Evolutionary conservation across 2,113 vertebrate species (phyloP).

Genomic region (Rhea americana): DNA sequence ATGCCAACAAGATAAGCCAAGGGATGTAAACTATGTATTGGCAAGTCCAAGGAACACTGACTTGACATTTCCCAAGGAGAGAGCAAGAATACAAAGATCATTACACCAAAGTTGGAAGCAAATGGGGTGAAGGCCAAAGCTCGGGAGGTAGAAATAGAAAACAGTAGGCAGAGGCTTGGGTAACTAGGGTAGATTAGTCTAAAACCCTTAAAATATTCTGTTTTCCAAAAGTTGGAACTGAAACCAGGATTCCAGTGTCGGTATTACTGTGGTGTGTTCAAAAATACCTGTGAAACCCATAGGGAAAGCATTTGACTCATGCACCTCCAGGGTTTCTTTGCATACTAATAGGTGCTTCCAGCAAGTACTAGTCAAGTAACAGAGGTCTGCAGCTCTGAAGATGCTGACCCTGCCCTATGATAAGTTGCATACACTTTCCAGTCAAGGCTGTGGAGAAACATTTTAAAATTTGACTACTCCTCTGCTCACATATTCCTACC

Average conservation of each 20-base stretch:
- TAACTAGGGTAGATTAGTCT: neutral
- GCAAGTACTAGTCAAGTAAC: neutral
- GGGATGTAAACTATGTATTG: neutral
- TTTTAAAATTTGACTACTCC: neutral
- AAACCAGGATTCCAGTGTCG: neutral
- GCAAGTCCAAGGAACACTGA: neutral
- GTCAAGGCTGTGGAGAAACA: neutral
- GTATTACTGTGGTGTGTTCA: neutral
- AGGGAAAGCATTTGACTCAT: neutral
- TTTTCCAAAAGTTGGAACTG: neutral
- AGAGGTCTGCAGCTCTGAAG: neutral
- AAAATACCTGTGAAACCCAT: neutral
- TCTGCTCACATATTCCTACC: neutral
- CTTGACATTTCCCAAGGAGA: neutral
- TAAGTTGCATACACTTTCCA: neutral
- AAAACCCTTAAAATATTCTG: neutral
- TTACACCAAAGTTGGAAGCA: neutral
- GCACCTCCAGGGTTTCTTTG: neutral
- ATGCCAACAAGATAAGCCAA: neutral
- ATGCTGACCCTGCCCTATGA: neutral
- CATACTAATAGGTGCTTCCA: neutral
- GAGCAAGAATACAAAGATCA: neutral
- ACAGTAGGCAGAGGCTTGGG: neutral
- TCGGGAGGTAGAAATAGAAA: neutral
- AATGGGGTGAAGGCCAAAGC: neutral